phyloP scores from a whole-genome alignment of 2,113 vertebrate species.

The Monopterus albus region DNA sequence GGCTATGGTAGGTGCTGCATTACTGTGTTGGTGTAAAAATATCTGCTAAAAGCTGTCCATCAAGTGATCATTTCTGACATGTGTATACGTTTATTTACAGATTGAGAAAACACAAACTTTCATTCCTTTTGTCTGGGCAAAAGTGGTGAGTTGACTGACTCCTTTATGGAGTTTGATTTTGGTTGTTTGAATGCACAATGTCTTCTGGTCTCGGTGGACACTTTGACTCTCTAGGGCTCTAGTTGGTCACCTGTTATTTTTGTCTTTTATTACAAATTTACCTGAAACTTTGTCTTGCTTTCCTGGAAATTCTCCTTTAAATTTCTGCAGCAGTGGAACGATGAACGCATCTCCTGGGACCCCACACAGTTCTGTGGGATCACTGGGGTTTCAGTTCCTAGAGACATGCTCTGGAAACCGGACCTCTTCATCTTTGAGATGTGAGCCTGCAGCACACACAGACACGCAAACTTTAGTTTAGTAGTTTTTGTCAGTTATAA shows the following conservation, averaged over 20 bases:
- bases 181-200: neutral
- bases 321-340: slow-evolving; percentile 62
- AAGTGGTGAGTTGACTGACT: slow-evolving; percentile 53
- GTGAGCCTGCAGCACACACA: slow-evolving; percentile 51
- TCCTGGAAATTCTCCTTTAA: neutral
- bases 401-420: slow-evolving; percentile 67
- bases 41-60: neutral
- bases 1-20: slow-evolving; percentile 65
- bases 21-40: neutral
- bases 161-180: neutral
- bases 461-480: neutral
- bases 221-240: neutral
- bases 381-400: slow-evolving; percentile 57
- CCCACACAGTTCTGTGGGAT: slow-evolving; percentile 76
- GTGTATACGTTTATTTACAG: slow-evolving; percentile 44
- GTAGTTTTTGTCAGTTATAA: too few relatives aligned
- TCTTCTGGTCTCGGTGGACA: neutral
- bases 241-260: neutral
- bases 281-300: neutral
- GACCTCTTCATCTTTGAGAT: slow-evolving; percentile 72
- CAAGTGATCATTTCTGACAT: neutral
- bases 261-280: neutral
- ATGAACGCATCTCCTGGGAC: slow-evolving; percentile 73
- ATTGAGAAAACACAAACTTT: slow-evolving; percentile 78
- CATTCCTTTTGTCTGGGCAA: slow-evolving; percentile 67